Evolutionary conservation across 2,888 invertebrate species (phyloP).

Genomic region (Eilema griseolum): DNA sequence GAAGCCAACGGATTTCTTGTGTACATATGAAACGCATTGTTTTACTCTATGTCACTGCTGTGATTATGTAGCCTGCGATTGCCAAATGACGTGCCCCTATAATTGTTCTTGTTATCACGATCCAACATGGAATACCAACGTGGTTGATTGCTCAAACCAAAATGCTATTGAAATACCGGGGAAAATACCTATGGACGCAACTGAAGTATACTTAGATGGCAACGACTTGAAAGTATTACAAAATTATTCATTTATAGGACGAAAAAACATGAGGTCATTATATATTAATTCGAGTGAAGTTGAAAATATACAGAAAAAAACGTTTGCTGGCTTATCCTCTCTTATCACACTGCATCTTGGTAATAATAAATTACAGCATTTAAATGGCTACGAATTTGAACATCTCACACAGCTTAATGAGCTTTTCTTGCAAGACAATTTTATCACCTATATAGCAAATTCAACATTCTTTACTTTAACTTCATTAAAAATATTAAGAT

Average conservation of each 20-base stretch:
- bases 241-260: constrained; percentile 95
- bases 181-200: constrained; percentile 97
- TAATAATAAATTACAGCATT: constrained; percentile 92
- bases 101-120: constrained; percentile 98
- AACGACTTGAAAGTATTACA: constrained; percentile 94
- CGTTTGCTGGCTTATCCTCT: constrained; percentile 94
- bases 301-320: constrained; percentile 94
- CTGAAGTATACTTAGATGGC: constrained; percentile 96
- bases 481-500: constrained; percentile 91
- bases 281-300: constrained; percentile 95
- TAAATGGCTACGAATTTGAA: constrained; percentile 95
- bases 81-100: constrained; percentile 97
- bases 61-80: constrained; percentile 98
- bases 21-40: constrained; percentile 96
- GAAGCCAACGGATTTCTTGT: constrained; percentile 94
- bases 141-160: constrained; percentile 95
- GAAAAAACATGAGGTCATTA: constrained; percentile 95
- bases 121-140: constrained; percentile 96
- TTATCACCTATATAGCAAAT: constrained; percentile 92
- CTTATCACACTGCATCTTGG: constrained; percentile 94
- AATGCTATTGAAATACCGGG: constrained; percentile 92
- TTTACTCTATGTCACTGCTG: constrained; percentile 98
- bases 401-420: constrained; percentile 93
- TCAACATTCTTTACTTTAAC: constrained; percentile 91
- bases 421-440: constrained; percentile 95